phyloP scores from a whole-genome alignment of 37 sponge, comb jelly and placozoan genomes.

The Theonella swinhoei region DNA sequence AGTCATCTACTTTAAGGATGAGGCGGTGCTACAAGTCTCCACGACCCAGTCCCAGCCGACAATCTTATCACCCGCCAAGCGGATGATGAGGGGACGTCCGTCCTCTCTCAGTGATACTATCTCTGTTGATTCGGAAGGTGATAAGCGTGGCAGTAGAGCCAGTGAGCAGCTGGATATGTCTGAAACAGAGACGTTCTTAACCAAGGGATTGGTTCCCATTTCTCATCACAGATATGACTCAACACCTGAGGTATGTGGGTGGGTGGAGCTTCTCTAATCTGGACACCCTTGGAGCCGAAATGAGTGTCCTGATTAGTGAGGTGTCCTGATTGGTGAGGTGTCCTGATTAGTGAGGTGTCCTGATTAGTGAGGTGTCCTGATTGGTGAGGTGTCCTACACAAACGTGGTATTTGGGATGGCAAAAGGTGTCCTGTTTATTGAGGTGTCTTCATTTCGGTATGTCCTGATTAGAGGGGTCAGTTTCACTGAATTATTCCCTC shows the following conservation, averaged over 20 bases:
- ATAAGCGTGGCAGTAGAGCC: not conserved
- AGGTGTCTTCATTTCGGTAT: no score
- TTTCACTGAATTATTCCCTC: not conserved
- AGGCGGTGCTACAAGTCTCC: constrained; percentile 1
- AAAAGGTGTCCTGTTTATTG: not conserved
- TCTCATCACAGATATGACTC: constrained; percentile 1
- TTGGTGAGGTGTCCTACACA: no score
- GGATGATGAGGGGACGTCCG: not conserved
- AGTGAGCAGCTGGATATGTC: constrained; percentile 47
- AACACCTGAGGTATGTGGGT: constrained; percentile 50
- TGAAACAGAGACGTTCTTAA: constrained; percentile 25
- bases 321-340: no score
- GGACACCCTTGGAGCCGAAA: no score
- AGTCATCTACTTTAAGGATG: constrained; percentile 24
- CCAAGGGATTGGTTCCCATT: not conserved
- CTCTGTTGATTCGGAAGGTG: not conserved
- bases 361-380: no score
- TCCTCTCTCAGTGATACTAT: not conserved
- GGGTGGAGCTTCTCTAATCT: no score
- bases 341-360: no score
- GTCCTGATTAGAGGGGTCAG: no score
- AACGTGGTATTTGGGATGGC: no score
- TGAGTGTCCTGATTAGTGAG: no score
- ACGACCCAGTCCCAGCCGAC: not conserved
- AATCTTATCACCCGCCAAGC: not conserved